Conservation (phyloP, 1,140 invertebrate species). For the Zaprionus gabonicus region DNA sequence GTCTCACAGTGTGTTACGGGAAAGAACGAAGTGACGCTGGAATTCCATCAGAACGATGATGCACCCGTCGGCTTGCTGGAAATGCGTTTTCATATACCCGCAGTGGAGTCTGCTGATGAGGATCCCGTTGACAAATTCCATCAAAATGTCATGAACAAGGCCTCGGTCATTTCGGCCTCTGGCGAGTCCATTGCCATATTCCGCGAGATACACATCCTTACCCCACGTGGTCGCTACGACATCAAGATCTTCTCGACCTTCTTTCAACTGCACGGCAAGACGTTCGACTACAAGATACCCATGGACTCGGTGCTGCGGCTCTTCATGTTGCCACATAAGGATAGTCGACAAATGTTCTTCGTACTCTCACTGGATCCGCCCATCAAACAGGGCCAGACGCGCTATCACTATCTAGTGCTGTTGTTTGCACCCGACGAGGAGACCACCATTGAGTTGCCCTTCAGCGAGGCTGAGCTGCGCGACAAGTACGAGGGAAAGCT, state of each 20-base stretch:
- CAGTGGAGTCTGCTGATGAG: constrained; percentile 92
- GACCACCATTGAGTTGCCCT: constrained; percentile 95
- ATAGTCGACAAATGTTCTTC: constrained; percentile 99
- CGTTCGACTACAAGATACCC: constrained; percentile 99
- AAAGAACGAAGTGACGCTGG: constrained; percentile 99
- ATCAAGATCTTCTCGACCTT: constrained; percentile 99
- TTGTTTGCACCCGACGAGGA: constrained; percentile 98
- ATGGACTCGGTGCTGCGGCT: constrained; percentile 97
- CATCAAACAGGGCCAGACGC: constrained; percentile 99
- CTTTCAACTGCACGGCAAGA: constrained; percentile 99
- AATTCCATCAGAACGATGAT: constrained; percentile 99
- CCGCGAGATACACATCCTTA: constrained; percentile 98
- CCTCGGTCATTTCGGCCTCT: constrained; percentile 98
- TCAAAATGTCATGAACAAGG: constrained; percentile 97
- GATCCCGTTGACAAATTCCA: constrained; percentile 98
- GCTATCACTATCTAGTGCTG: constrained; percentile 97
- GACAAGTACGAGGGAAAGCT: constrained; percentile 98
- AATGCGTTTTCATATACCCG: constrained; percentile 98
- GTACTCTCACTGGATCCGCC: constrained; percentile 99
- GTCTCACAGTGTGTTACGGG: constrained; percentile 98
- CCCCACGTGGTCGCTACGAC: constrained; percentile 99
- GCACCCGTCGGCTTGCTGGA: constrained; percentile 98
- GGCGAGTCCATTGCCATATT: constrained; percentile 99
- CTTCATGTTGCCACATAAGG: constrained; percentile 98
- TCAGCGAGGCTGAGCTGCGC: constrained; percentile 96